A percentile compares a stretch with the other conserved stretches of the same genome.
phyloP scores from a whole-genome alignment of 2,113 vertebrate species.

The Bubo scandiacus region DNA sequence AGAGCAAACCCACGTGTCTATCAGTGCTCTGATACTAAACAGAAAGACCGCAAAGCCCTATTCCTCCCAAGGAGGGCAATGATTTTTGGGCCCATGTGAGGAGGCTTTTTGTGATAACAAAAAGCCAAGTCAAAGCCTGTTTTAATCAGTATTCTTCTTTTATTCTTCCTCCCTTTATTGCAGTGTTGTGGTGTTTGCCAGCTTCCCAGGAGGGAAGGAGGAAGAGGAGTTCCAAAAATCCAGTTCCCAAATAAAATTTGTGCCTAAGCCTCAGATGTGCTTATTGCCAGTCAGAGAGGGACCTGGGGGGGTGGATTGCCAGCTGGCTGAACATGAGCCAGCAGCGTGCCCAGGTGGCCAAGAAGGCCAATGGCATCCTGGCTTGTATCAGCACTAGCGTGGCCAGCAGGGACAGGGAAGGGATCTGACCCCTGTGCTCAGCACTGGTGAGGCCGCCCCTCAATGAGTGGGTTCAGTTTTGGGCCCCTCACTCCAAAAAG shows the following conservation, averaged over 20 bases:
- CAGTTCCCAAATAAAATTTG: neutral
- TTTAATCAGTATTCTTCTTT: neutral
- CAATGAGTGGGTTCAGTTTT: no score
- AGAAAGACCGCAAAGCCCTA: neutral
- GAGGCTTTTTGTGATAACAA: neutral
- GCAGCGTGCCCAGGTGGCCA: neutral
- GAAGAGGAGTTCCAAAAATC: neutral
- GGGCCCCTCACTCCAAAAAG: no score
- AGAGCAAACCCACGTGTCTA: neutral
- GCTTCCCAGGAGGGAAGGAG: neutral
- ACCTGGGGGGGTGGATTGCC: no score
- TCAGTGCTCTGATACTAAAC: neutral
- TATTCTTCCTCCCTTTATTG: neutral
- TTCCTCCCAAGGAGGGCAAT: neutral
- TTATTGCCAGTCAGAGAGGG: neutral
- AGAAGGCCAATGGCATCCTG: no score
- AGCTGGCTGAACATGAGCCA: neutral
- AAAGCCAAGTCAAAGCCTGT: neutral
- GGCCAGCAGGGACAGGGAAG: no score
- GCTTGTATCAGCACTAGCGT: no score
- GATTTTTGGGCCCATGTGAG: neutral
- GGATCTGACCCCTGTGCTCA: no score
- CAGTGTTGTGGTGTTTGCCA: neutral
- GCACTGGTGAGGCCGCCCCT: no score
- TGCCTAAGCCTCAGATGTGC: neutral